These are phyloP conservation scores for Tragelaphus imberbis DNA, from an alignment of 2,113 vertebrate genomes.

Conservation along the genomic window DNA sequence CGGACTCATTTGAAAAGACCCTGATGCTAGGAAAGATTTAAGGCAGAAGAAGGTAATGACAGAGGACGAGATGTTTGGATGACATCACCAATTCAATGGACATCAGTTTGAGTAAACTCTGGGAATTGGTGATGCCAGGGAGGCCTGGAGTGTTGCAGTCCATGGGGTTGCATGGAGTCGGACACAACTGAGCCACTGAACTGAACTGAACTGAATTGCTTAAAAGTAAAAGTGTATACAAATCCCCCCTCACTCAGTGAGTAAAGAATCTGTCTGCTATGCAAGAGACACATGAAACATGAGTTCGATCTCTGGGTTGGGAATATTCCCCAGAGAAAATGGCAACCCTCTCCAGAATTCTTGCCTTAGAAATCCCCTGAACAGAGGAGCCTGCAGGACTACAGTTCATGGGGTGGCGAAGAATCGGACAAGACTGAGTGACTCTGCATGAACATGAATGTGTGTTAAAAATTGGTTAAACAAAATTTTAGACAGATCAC, in stretches of 20 bases:
- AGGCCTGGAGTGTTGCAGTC: not conserved
- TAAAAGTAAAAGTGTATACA: not conserved
- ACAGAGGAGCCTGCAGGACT: not conserved
- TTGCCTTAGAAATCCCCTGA: not conserved
- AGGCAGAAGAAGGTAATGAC: not conserved
- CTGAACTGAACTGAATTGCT: not conserved
- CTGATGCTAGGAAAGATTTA: not conserved
- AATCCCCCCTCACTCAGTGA: not conserved
- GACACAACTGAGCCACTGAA: not conserved
- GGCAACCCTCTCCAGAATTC: not conserved
- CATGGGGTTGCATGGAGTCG: accelerated
- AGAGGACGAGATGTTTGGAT: not conserved
- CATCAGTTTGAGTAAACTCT: not conserved
- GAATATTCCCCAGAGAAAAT: not conserved
- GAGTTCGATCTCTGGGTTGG: not conserved
- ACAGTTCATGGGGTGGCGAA: not conserved
- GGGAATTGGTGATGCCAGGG: not conserved
- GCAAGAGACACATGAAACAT: not conserved
- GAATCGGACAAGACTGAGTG: not conserved
- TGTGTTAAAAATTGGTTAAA: not conserved
- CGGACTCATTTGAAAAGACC: not conserved
- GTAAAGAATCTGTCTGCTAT: not conserved
- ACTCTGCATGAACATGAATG: not conserved
- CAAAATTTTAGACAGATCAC: not conserved
- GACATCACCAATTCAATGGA: not conserved